phyloP scores from a whole-genome alignment of 2,113 vertebrate genomes.

The Rhipidura dahli region DNA sequence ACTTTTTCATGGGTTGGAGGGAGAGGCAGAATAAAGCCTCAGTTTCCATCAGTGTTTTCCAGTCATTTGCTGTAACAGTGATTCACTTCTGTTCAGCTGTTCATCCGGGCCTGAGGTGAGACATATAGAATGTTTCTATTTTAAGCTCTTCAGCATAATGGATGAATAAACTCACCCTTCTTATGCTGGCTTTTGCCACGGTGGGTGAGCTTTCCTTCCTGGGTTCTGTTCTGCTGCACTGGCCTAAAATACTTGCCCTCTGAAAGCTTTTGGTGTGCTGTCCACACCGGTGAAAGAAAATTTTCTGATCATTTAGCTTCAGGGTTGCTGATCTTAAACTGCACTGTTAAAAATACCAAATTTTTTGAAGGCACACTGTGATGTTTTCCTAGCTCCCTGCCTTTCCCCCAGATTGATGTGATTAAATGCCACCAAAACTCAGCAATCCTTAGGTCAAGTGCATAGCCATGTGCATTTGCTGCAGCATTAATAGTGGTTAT shows the following conservation, averaged over 20 bases:
- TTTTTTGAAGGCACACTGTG: background rate
- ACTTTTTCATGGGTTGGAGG: background rate
- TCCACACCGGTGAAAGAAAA: background rate
- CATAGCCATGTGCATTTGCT: background rate
- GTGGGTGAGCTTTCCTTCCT: background rate
- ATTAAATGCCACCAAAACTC: background rate
- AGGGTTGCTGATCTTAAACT: background rate
- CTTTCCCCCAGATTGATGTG: background rate
- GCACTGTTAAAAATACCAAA: background rate
- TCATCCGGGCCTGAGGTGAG: background rate
- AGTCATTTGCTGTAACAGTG: background rate
- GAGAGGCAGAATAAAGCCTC: background rate
- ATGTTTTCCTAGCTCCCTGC: background rate
- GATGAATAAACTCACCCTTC: background rate
- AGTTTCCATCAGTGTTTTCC: constrained; percentile 8
- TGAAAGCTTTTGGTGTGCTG: background rate
- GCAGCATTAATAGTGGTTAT: background rate
- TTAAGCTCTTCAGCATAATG: background rate
- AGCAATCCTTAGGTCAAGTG: background rate
- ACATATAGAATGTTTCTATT: constrained; percentile 3
- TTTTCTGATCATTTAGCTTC: background rate
- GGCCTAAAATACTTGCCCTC: background rate
- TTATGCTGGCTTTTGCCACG: background rate
- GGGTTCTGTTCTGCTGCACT: background rate
- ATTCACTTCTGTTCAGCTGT: background rate